phyloP scores from a whole-genome alignment of 2,888 invertebrate species.

The Polietes domitor region DNA sequence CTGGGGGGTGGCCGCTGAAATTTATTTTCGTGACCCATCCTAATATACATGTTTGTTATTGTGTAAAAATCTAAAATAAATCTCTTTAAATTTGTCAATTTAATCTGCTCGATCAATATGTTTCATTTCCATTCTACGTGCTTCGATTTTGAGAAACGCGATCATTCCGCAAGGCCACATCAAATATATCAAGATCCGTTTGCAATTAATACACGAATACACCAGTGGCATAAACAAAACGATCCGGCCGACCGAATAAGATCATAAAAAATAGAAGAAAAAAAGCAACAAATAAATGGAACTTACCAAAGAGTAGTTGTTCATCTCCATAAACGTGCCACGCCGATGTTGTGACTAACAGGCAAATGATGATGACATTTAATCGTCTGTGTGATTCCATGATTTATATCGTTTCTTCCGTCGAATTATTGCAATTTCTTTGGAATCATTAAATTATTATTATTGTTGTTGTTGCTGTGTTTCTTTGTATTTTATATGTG shows the following conservation, averaged over 20 bases:
- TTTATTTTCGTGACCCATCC: too few species aligned
- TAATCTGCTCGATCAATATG: background rate
- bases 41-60: too few species aligned
- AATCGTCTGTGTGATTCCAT: conserved; percentile 56
- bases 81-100: conserved; percentile 46
- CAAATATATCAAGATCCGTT: conserved; percentile 8
- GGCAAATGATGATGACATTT: conserved; percentile 57
- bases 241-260: background rate
- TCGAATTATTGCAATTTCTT: conserved; percentile 5
- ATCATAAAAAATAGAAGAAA: background rate
- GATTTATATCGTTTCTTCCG: conserved; percentile 31
- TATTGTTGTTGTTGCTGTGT: too few species aligned
- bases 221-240: too few species aligned
- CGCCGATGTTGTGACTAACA: conserved; percentile 38
- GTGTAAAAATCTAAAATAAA: conserved; percentile 28
- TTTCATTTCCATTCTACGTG: background rate
- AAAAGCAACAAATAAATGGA: background rate
- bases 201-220: background rate
- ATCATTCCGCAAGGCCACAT: background rate
- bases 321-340: conserved; percentile 55
- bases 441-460: conserved; percentile 16
- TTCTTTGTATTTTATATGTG: conserved; percentile 4
- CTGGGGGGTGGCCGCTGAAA: too few species aligned
- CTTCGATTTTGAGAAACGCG: background rate
- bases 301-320: conserved; percentile 59